phyloP scores from a whole-genome alignment of 2,113 vertebrate genomes.

The Anthoscopus minutus region DNA sequence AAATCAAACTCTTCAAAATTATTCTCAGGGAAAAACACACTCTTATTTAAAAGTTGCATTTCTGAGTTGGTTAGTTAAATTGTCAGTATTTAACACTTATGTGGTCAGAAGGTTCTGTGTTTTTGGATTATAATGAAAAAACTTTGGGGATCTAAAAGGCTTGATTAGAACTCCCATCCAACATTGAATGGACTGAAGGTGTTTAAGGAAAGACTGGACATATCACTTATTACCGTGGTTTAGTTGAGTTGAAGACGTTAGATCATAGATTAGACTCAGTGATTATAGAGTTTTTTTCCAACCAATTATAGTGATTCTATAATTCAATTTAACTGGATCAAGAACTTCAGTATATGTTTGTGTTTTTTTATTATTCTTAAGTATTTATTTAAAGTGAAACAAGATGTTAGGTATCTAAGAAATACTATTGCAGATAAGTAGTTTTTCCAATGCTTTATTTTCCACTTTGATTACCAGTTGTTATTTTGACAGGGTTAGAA shows the following conservation, averaged over 20 bases:
- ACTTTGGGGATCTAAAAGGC: neutral
- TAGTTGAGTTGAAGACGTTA: neutral
- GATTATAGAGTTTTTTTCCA: neutral
- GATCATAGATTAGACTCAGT: neutral
- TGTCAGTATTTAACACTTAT: neutral
- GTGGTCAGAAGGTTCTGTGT: neutral
- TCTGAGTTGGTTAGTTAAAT: neutral
- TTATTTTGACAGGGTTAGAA: neutral
- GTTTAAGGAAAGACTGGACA: neutral
- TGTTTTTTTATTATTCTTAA: neutral
- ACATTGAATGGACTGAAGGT: neutral
- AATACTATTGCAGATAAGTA: neutral
- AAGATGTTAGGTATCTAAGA: neutral
- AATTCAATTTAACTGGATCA: neutral
- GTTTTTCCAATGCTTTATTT: neutral
- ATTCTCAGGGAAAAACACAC: neutral
- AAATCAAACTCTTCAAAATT: neutral
- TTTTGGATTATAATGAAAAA: neutral
- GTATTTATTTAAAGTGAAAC: neutral
- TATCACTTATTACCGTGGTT: too few species aligned
- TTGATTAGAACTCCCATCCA: neutral
- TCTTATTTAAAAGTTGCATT: neutral
- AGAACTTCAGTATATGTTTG: neutral
- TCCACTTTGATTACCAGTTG: neutral
- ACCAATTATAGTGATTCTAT: neutral